These are phyloP conservation scores for Anarsia innoxiella DNA, from an alignment of 2,888 invertebrate species.

Conservation along the genomic window DNA sequence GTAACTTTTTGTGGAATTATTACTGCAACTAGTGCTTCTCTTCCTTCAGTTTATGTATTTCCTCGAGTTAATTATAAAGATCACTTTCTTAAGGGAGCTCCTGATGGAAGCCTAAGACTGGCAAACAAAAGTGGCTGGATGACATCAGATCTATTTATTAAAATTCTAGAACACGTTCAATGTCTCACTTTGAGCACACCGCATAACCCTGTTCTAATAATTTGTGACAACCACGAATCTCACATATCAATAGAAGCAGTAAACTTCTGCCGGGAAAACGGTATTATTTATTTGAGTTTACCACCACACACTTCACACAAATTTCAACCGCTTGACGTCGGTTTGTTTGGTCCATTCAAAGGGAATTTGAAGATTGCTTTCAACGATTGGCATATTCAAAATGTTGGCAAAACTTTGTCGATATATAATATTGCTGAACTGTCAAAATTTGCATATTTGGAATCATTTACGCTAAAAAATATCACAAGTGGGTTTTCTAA, in stretches of 20 bases:
- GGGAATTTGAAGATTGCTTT: neutral
- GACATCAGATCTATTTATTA: slow-evolving; percentile 16
- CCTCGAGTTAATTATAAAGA: slow-evolving; percentile 29
- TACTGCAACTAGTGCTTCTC: slow-evolving; percentile 23
- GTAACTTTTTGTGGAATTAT: too few relatives aligned
- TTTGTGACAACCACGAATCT: slow-evolving; percentile 18
- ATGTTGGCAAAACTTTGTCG: slow-evolving; percentile 9
- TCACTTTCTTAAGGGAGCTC: slow-evolving; percentile 29
- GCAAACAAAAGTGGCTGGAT: slow-evolving; percentile 19
- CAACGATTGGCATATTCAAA: slow-evolving; percentile 5
- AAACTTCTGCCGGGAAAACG: slow-evolving; percentile 12
- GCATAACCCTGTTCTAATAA: slow-evolving; percentile 15
- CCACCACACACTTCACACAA: slow-evolving; percentile 18
- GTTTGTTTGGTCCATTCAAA: slow-evolving; percentile 1
- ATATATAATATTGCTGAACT: slow-evolving; percentile 3
- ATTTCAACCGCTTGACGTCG: slow-evolving; percentile 17
- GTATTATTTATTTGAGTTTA: slow-evolving; percentile 16
- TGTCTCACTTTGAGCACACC: slow-evolving; percentile 9
- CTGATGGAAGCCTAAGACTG: slow-evolving; percentile 24
- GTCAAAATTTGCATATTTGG: neutral
- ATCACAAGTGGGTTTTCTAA: neutral
- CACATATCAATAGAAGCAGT: slow-evolving; percentile 13
- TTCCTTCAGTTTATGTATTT: slow-evolving; percentile 37
- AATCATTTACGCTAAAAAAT: neutral
- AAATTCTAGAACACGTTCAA: slow-evolving; percentile 16